Percentiles rank a stretch among this genome's conserved stretches.
Evolutionary conservation across 2,888 invertebrate genomes (phyloP).

Genomic region (Andrena flavipes): DNA sequence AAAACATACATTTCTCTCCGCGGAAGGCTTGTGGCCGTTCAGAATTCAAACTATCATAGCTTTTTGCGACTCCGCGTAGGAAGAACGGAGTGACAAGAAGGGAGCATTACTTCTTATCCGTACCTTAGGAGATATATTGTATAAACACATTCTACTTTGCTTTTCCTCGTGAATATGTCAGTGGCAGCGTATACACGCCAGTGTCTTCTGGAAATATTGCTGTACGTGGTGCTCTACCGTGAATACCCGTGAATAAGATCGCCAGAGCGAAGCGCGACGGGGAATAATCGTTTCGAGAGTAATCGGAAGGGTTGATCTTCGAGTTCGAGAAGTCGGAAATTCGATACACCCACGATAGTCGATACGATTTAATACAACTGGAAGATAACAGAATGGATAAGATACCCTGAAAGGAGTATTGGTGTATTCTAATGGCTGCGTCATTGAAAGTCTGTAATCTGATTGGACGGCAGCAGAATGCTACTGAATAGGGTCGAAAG

Average conservation of each 20-base stretch:
- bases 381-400: slow-evolving; percentile 8
- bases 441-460: not conserved
- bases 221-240: not conserved
- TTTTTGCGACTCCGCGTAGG: not conserved
- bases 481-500: slow-evolving; percentile 1
- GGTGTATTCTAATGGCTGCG: slow-evolving; percentile 31
- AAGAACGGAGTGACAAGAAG: not conserved
- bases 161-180: slow-evolving; percentile 19
- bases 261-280: slow-evolving; percentile 11
- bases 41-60: not conserved
- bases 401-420: slow-evolving; percentile 11
- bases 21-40: not conserved
- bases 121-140: not conserved
- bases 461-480: not conserved
- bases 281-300: slow-evolving; percentile 30
- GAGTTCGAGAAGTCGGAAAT: slow-evolving; percentile 10
- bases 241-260: slow-evolving; percentile 22
- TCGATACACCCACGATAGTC: not conserved
- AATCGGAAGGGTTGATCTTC: slow-evolving; percentile 18
- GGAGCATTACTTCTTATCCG: not conserved
- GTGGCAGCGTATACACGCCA: slow-evolving; percentile 2
- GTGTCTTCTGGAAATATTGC: slow-evolving; percentile 31
- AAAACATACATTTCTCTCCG: not conserved
- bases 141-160: not conserved
- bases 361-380: slow-evolving; percentile 8